Evolutionary conservation across 2,888 invertebrate species (phyloP).

Genomic region (Dryococelus australis): DNA sequence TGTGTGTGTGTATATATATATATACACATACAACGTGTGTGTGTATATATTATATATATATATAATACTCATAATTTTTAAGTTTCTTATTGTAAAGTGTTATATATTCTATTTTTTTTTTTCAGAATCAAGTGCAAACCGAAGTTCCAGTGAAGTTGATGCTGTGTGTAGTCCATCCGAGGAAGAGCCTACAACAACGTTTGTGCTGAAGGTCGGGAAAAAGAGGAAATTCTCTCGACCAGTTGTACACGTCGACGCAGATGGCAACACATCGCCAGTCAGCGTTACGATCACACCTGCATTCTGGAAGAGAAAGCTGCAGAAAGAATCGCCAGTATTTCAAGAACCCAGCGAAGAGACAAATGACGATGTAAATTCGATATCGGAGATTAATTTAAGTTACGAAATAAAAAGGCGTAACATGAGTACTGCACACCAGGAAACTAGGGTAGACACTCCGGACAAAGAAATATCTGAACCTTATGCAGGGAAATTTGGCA

Average conservation of each 20-base stretch:
- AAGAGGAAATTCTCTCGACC: constrained; percentile 21
- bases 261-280: constrained; percentile 37
- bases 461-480: neutral
- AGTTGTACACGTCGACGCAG: neutral
- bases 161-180: neutral
- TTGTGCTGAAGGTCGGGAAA: constrained; percentile 33
- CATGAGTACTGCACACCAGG: neutral
- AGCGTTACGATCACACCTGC: constrained; percentile 41
- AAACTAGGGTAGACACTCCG: neutral
- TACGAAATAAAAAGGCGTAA: too few relatives aligned
- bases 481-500: too few relatives aligned
- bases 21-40: too few relatives aligned
- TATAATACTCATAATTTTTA: too few relatives aligned
- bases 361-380: neutral
- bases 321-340: neutral
- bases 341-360: too few relatives aligned
- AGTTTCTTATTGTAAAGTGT: too few relatives aligned
- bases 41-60: too few relatives aligned
- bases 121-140: neutral
- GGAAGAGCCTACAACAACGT: constrained; percentile 35
- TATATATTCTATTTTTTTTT: neutral
- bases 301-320: constrained; percentile 38
- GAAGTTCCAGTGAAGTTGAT: neutral
- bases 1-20: too few relatives aligned
- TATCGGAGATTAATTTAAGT: too few relatives aligned